Base-by-base conservation (phyloP, 2,888 invertebrate genomes). In the Epirrhoe tristata region DNA sequence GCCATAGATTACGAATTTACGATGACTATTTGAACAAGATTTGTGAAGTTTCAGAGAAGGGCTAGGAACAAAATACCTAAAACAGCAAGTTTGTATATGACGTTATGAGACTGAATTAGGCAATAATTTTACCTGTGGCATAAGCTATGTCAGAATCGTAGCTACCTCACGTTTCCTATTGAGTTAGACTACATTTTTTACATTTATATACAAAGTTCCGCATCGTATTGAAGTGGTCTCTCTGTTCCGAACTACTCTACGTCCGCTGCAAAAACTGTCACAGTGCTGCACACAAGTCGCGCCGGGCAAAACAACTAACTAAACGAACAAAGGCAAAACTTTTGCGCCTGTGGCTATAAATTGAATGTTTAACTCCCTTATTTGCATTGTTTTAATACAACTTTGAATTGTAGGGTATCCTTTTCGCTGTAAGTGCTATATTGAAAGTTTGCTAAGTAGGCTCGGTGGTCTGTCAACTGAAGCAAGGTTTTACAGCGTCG, bases 351-450 rank as follows among this genome's bases (percentile, higher is more conserved):
- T 67, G 78, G 81, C 74, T 76, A 77, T 82, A 83, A 85, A 87
- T 87, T 87, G 82, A 87, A 84, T 85, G 84, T 82, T 70, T 81
- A 84, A 80, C 82, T 81, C 78, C 75, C 76, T 81, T 82, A 86
- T 86, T 86, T 86, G 81, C 83, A 82, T 84, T 80, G 79, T 78
- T 70, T 75, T 71, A 76, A 56, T 65, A 75, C 72, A 69, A 76
- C 73, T 77, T 75, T 73, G 76, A 76, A 52, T 50, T 52, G 67
- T 63, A 24, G 67, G 52, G 67, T 63, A 54, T 58, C 57, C 55
- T 50, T 65, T 54, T 62, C 58, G 65, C 58, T 72, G 71, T 74
- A 75, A 72, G 56, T 67, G 62, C 54, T 67, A 68, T 72, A 63
- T 69, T 39, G 71, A 58, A 68, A 71, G 59, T 70, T 69, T 24